phyloP scores from a whole-genome alignment of 2,113 vertebrate species.

The Rousettus leschenaultii region DNA sequence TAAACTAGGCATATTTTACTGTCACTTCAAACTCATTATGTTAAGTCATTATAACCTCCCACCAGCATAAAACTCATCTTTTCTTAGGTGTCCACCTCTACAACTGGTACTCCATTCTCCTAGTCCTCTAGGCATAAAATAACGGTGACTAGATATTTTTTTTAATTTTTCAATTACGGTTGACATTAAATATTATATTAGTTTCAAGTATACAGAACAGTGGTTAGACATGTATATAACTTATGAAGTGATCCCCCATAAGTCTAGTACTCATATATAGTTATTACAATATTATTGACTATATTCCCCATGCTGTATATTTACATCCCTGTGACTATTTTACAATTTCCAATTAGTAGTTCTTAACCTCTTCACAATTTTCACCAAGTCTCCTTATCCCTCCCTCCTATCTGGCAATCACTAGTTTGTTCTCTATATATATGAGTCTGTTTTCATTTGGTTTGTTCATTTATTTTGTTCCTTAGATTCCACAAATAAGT shows the following conservation, averaged over 20 bases:
- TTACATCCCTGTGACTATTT: not conserved
- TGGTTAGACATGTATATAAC: not conserved
- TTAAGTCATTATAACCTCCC: not conserved
- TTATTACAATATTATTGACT: not conserved
- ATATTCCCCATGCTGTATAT: not conserved
- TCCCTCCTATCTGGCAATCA: too few species aligned
- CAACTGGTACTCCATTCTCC: not conserved
- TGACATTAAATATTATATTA: not conserved
- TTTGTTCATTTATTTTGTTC: too few species aligned
- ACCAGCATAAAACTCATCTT: not conserved
- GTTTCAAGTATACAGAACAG: not conserved
- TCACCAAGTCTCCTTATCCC: not conserved
- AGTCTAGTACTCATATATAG: not conserved
- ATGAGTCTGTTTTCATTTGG: too few species aligned
- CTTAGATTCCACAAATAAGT: too few species aligned
- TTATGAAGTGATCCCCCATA: not conserved
- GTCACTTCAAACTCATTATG: not conserved
- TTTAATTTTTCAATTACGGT: not conserved
- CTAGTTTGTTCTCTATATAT: too few species aligned
- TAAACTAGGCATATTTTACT: not conserved
- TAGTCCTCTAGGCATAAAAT: not conserved
- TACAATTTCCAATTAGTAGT: not conserved
- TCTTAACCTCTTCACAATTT: not conserved
- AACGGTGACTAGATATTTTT: not conserved
- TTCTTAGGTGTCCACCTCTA: not conserved